These are phyloP conservation scores for Bambusicola thoracicus DNA, from an alignment of 2,113 vertebrate species.

Conservation along the genomic window DNA sequence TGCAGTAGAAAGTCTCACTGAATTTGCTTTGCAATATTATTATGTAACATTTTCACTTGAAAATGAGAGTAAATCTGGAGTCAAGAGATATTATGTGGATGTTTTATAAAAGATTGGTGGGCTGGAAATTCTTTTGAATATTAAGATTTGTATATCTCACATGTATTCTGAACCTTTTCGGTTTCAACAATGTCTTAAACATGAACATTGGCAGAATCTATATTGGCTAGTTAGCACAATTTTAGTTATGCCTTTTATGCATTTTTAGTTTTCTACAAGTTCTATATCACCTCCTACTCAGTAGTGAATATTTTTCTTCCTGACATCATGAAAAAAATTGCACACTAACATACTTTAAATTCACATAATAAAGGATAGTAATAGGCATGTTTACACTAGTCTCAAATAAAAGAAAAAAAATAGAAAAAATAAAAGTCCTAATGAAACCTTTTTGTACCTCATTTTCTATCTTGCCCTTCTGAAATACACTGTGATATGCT, in stretches of 20 bases:
- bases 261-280: not conserved
- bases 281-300: not conserved
- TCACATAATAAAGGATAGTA: not conserved
- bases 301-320: not conserved
- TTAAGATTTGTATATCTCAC: not conserved
- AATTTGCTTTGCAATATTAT: not conserved
- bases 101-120: not conserved
- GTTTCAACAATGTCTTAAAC: not conserved
- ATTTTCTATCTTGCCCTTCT: accelerated
- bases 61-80: not conserved
- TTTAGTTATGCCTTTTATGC: not conserved
- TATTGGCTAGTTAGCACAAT: not conserved
- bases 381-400: not conserved
- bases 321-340: not conserved
- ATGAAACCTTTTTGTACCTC: not conserved
- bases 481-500: not conserved
- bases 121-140: not conserved
- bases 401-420: not conserved
- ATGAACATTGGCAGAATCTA: too few species aligned
- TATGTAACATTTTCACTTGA: not conserved
- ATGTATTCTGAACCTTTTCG: not conserved
- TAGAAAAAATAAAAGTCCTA: not conserved
- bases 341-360: not conserved
- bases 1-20: not conserved
- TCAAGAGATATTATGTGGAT: not conserved